Conservation (phyloP, 2,888 invertebrate genomes). For the Pharmacophagus antenor region DNA sequence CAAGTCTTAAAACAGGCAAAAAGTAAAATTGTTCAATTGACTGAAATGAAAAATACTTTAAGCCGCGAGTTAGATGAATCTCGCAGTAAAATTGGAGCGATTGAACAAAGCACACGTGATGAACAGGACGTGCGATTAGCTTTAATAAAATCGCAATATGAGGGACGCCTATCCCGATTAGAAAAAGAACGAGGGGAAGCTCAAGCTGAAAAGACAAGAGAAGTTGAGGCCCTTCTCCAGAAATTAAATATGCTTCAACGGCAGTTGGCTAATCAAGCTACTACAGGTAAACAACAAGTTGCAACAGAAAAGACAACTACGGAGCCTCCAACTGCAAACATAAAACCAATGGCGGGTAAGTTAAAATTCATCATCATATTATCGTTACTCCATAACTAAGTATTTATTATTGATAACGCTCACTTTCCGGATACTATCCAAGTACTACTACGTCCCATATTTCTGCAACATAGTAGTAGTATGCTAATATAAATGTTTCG, state of each 20-base stretch:
- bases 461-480: no score
- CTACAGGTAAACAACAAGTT: conserved; percentile 83
- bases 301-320: conserved; percentile 78
- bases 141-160: conserved; percentile 85
- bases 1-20: conserved; percentile 87
- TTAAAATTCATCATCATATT: conserved; percentile 30
- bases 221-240: conserved; percentile 86
- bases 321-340: conserved; percentile 91
- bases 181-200: conserved; percentile 87
- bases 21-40: conserved; percentile 85
- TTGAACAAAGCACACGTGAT: conserved; percentile 77
- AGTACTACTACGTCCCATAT: no score
- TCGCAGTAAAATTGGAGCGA: conserved; percentile 71
- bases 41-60: conserved; percentile 84
- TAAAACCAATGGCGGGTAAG: conserved; percentile 94
- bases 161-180: conserved; percentile 84
- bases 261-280: conserved; percentile 86
- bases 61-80: conserved; percentile 81
- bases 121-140: conserved; percentile 81
- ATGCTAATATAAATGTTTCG: no score
- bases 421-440: no score
- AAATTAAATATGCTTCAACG: conserved; percentile 85
- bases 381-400: background rate
- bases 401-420: no score
- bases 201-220: conserved; percentile 81